These are phyloP conservation scores for Coremacera marginata DNA, from an alignment of 2,888 invertebrate genomes.

Conservation along the genomic window DNA sequence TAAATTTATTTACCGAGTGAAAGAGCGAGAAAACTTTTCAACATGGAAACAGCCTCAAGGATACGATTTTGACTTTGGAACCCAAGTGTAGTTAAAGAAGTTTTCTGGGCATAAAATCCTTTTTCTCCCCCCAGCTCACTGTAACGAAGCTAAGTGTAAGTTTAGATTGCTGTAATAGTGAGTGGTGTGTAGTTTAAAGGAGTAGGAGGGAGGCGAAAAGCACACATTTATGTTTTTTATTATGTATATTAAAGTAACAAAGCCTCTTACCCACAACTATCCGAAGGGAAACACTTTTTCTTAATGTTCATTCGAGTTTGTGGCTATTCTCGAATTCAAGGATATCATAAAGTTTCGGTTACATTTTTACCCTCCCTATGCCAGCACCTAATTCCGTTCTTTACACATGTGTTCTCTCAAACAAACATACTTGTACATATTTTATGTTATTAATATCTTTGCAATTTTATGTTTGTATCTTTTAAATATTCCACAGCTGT, in stretches of 20 bases:
- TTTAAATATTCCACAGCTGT: neutral
- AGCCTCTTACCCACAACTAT: neutral
- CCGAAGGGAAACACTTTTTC: slow-evolving; percentile 1
- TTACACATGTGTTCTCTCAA: neutral
- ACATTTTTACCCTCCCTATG: neutral
- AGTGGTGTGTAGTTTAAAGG: neutral
- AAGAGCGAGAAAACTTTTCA: slow-evolving; percentile 27
- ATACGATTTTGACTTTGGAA: slow-evolving; percentile 43
- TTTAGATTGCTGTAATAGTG: neutral
- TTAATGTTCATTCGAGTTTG: slow-evolving; percentile 8
- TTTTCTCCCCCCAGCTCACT: neutral
- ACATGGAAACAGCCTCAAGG: slow-evolving; percentile 53
- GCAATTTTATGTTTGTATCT: slow-evolving; percentile 1
- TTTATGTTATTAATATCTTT: slow-evolving; percentile 37
- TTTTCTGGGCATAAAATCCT: neutral
- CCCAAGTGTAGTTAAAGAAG: slow-evolving; percentile 2
- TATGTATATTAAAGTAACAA: too few species aligned
- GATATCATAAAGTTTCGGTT: neutral
- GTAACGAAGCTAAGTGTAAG: neutral
- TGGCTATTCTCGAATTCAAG: neutral
- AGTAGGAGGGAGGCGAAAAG: neutral
- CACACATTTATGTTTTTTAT: too few species aligned
- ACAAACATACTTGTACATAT: slow-evolving; percentile 7
- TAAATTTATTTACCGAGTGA: slow-evolving; percentile 26
- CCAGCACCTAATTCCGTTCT: neutral